Percentiles rank a stretch among this genome's conserved stretches.
These are phyloP conservation scores for Agrotis exclamationis DNA, from an alignment of 2,888 invertebrate genomes.

Conservation along the genomic window DNA sequence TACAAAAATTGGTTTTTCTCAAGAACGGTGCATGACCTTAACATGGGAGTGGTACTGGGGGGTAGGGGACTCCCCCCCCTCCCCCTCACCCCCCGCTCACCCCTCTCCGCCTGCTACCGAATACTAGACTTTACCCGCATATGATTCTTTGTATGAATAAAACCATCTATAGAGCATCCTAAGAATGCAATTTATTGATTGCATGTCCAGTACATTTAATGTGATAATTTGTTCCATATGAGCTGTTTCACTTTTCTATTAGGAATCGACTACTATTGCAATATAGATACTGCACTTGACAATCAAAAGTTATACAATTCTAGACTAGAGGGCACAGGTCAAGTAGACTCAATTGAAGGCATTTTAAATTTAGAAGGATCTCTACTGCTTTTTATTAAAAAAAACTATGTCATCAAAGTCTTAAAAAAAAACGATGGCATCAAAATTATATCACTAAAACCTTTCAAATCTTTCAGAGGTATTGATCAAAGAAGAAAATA, in stretches of 20 bases:
- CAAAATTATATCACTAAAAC: slow-evolving; percentile 10
- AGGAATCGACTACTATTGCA: neutral
- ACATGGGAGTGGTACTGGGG: too few relatives aligned
- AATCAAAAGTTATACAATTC: slow-evolving; percentile 29
- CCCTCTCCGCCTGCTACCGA: too few relatives aligned
- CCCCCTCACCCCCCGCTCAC: too few relatives aligned
- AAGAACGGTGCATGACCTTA: too few relatives aligned
- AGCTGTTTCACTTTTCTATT: slow-evolving; percentile 22
- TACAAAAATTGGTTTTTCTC: too few relatives aligned
- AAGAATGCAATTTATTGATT: slow-evolving; percentile 39
- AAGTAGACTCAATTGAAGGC: slow-evolving; percentile 42
- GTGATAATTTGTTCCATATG: slow-evolving; percentile 20
- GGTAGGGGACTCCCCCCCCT: too few relatives aligned
- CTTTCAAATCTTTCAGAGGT: slow-evolving; percentile 72
- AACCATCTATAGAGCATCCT: slow-evolving; percentile 9
- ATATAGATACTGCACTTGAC: slow-evolving; percentile 24
- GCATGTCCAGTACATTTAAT: slow-evolving; percentile 25
- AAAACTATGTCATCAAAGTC: too few relatives aligned
- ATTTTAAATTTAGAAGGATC: slow-evolving; percentile 13
- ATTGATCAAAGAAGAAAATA: slow-evolving; percentile 60
- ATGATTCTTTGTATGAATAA: neutral
- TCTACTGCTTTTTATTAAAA: neutral
- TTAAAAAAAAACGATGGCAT: too few relatives aligned
- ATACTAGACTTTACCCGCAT: too few relatives aligned
- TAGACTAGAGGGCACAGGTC: slow-evolving; percentile 16